Conservation (phyloP, 1,140 invertebrate species). For the Sinella curviseta region DNA sequence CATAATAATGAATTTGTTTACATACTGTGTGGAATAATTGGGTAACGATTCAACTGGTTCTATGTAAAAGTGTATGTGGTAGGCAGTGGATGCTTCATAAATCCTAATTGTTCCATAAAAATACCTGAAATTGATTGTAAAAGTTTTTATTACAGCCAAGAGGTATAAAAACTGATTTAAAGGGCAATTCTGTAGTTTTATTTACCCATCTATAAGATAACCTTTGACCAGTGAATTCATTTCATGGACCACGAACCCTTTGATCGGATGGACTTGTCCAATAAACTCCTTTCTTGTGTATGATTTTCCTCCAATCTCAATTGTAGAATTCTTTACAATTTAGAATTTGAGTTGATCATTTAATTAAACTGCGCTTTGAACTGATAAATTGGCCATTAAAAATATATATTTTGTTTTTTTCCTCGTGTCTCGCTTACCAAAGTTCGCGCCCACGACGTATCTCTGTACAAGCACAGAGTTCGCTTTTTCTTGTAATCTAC, state of each 20-base stretch:
- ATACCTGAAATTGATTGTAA: too few relatives aligned
- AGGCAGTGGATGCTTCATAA: background rate
- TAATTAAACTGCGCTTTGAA: too few relatives aligned
- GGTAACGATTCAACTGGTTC: background rate
- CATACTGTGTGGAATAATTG: background rate
- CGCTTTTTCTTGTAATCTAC: background rate
- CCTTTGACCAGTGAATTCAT: background rate
- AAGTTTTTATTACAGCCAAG: too few relatives aligned
- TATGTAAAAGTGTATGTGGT: slow-evolving; percentile 7
- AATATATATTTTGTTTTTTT: too few relatives aligned
- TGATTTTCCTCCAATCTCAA: background rate
- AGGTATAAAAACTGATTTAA: too few relatives aligned
- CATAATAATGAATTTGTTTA: too few relatives aligned
- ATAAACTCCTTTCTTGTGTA: background rate
- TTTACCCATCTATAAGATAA: background rate
- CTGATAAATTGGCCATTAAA: too few relatives aligned
- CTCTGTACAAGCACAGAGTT: background rate
- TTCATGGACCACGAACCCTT: background rate
- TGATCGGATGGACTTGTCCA: background rate
- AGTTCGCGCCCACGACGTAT: background rate
- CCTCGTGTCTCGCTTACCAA: too few relatives aligned
- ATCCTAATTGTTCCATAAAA: background rate
- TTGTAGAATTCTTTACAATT: background rate
- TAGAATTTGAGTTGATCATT: too few relatives aligned
- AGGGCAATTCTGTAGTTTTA: too few relatives aligned